Evolutionary conservation across 2,888 invertebrate species (phyloP).

Genomic region (Aspidiotus destructor): DNA sequence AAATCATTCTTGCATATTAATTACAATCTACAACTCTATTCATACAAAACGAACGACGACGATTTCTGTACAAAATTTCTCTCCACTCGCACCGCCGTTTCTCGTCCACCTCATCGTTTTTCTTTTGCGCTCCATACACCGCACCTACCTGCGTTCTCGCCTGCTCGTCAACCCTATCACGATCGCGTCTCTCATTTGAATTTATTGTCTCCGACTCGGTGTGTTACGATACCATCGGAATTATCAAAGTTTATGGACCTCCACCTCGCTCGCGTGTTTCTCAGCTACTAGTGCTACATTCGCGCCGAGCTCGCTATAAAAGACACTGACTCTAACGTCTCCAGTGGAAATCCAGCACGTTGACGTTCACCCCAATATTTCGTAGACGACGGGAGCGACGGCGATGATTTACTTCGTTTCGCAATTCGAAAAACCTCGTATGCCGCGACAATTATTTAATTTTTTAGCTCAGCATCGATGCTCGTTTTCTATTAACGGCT

Average conservation of each 20-base stretch:
- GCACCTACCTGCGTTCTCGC: constrained; percentile 5
- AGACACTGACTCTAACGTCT: background rate
- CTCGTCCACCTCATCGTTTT: constrained; percentile 16
- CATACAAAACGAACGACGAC: constrained; percentile 20
- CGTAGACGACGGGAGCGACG: background rate
- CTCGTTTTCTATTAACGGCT: background rate
- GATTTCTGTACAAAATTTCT: constrained; percentile 23
- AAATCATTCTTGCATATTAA: constrained; percentile 31
- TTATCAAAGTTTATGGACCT: constrained; percentile 29
- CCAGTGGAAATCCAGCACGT: background rate
- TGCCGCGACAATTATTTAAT: constrained; percentile 2
- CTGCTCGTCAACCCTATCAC: constrained; percentile 30
- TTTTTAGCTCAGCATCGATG: background rate
- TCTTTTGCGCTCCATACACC: background rate
- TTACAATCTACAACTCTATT: constrained; percentile 31
- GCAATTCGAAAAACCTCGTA: background rate
- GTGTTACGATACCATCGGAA: constrained; percentile 25
- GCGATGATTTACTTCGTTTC: constrained; percentile 2
- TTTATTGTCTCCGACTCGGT: constrained; percentile 28
- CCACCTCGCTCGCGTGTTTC: constrained; percentile 4
- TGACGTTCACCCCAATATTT: background rate
- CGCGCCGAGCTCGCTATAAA: background rate
- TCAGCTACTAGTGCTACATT: background rate
- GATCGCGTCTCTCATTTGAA: constrained; percentile 28
- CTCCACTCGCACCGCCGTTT: constrained; percentile 6